phyloP scores from a whole-genome alignment of 2,113 vertebrate species.

The Terrapene triunguis region DNA sequence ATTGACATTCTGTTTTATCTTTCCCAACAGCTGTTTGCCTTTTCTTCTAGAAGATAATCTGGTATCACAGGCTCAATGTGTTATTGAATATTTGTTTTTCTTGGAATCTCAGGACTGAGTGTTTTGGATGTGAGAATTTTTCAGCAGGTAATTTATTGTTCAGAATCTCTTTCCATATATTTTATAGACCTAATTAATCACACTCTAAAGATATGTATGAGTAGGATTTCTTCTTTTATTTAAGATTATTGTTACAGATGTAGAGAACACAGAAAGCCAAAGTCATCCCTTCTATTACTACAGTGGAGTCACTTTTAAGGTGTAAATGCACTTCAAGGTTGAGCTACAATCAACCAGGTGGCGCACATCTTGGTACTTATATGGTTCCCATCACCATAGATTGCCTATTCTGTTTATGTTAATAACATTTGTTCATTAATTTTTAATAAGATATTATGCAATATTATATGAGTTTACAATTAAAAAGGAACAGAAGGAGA shows the following conservation, averaged over 20 bases:
- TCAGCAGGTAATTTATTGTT: not conserved
- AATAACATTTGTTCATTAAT: not conserved
- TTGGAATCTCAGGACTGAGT: constrained; percentile 23
- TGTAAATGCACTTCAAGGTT: not conserved
- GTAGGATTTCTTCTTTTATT: not conserved
- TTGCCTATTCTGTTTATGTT: not conserved
- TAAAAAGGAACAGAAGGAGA: not conserved
- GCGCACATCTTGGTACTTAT: not conserved
- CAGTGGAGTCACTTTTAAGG: not conserved
- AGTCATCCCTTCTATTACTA: not conserved
- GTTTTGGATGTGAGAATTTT: constrained; percentile 48
- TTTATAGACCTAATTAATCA: constrained; percentile 4
- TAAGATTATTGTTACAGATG: constrained; percentile 10
- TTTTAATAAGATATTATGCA: not conserved
- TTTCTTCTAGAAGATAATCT: constrained; percentile 39
- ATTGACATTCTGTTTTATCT: constrained; percentile 59
- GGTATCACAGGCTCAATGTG: constrained; percentile 13
- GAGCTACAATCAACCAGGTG: not conserved
- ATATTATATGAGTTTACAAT: not conserved
- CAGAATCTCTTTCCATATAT: not conserved
- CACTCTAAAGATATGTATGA: not conserved
- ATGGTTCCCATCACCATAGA: not conserved
- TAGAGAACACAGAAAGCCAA: not conserved
- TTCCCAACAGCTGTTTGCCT: constrained; percentile 60
- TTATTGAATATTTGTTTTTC: constrained; percentile 67